Percentiles rank a stretch among this genome's conserved stretches.
Evolutionary conservation across 1,140 invertebrate species (phyloP).

Genomic region (Lanistes nyassanus): DNA sequence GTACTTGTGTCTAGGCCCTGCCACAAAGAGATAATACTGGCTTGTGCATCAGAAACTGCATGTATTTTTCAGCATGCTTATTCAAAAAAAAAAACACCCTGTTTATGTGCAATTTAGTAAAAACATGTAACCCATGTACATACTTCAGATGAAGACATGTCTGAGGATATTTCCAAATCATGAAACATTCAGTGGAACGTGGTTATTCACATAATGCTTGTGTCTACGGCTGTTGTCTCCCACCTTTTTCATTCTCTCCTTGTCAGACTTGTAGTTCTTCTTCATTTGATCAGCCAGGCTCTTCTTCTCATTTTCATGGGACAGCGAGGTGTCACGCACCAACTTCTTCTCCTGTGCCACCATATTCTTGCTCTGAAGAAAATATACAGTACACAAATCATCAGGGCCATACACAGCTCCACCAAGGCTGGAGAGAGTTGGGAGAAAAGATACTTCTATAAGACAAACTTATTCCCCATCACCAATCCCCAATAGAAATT

Average conservation of each 20-base stretch:
- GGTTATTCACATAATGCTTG: not conserved
- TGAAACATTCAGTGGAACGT: not conserved
- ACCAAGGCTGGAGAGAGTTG: not conserved
- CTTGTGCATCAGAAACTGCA: no score
- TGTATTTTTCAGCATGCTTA: no score
- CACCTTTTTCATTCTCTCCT: slow-evolving; percentile 87
- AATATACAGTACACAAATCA: slow-evolving; percentile 59
- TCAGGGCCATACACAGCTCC: not conserved
- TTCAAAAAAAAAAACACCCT: no score
- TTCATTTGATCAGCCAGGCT: slow-evolving; percentile 92
- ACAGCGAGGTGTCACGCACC: slow-evolving; percentile 87
- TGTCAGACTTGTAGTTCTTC: slow-evolving; percentile 97
- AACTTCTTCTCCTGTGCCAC: slow-evolving; percentile 87
- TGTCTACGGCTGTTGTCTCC: not conserved
- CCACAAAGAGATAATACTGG: no score
- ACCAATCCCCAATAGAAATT: no score
- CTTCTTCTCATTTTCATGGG: slow-evolving; percentile 91
- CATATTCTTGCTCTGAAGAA: slow-evolving; percentile 77
- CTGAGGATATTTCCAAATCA: not conserved
- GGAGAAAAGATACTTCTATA: no score
- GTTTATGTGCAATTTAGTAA: no score
- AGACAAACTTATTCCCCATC: no score
- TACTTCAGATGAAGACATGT: no score
- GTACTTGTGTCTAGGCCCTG: slow-evolving; percentile 91
- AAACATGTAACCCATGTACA: no score